phyloP scores from a whole-genome alignment of 2,797 vertebrate species.

The Sebastes umbrosus region DNA sequence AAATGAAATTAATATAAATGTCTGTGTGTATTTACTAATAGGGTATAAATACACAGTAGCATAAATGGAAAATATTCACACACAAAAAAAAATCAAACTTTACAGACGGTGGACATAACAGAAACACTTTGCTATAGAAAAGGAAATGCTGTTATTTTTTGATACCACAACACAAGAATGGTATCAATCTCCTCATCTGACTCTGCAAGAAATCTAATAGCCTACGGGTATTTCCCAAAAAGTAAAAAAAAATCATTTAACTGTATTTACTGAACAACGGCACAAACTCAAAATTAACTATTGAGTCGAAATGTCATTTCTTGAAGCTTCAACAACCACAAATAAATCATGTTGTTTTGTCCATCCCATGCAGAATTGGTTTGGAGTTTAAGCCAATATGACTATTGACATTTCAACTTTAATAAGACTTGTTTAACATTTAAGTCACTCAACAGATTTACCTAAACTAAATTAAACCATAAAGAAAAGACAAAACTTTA shows the following conservation, averaged over 20 bases:
- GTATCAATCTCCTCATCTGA: not conserved
- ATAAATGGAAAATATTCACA: not conserved
- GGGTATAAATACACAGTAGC: not conserved
- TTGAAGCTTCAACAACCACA: not conserved
- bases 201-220: not conserved
- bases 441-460: not conserved
- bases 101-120: not conserved
- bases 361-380: not conserved
- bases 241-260: not conserved
- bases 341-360: rapidly evolving
- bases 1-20: not conserved
- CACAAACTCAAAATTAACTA: not conserved
- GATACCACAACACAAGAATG: too few species aligned
- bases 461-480: not conserved
- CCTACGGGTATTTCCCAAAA: not conserved
- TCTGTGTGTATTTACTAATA: not conserved
- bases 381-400: not conserved
- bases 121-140: not conserved
- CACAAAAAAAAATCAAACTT: not conserved
- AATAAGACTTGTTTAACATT: too few species aligned
- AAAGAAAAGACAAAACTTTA: not conserved
- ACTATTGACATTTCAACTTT: not conserved
- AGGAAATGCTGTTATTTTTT: not conserved
- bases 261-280: not conserved
- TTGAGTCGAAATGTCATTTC: not conserved